A percentile compares a stretch with the other conserved stretches of the same genome.
These are phyloP conservation scores for Chelon labrosus DNA, from an alignment of 2,797 vertebrate species.

Conservation along the genomic window DNA sequence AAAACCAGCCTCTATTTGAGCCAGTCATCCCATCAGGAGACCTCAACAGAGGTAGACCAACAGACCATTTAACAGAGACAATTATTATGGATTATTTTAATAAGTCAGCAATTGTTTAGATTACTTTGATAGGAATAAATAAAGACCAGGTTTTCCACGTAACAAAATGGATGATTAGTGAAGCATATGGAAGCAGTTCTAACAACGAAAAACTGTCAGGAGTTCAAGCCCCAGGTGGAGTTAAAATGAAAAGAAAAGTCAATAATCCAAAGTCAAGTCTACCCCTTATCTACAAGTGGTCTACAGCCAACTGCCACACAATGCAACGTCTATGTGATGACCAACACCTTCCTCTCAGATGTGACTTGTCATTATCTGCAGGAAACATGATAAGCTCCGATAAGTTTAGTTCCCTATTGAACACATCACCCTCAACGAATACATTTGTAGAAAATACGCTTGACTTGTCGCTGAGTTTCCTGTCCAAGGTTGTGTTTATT, in stretches of 20 bases:
- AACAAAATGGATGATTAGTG: neutral
- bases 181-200: neutral
- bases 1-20: constrained; percentile 60
- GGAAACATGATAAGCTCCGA: constrained; percentile 1
- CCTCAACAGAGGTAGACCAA: constrained; percentile 79
- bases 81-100: neutral
- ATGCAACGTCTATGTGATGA: neutral
- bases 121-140: neutral
- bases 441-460: too few species aligned
- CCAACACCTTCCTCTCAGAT: neutral
- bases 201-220: neutral
- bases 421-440: neutral
- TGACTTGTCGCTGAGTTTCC: too few species aligned
- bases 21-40: constrained; percentile 51
- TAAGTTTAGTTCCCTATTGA: constrained; percentile 3
- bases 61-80: neutral
- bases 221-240: neutral
- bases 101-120: neutral
- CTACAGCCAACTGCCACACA: neutral
- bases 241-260: neutral
- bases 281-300: neutral
- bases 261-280: constrained; percentile 16
- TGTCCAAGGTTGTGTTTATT: too few species aligned
- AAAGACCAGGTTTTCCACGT: neutral
- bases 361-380: constrained; percentile 1